Conservation (phyloP, 2,113 vertebrate species). For the Arothron firmamentum region DNA sequence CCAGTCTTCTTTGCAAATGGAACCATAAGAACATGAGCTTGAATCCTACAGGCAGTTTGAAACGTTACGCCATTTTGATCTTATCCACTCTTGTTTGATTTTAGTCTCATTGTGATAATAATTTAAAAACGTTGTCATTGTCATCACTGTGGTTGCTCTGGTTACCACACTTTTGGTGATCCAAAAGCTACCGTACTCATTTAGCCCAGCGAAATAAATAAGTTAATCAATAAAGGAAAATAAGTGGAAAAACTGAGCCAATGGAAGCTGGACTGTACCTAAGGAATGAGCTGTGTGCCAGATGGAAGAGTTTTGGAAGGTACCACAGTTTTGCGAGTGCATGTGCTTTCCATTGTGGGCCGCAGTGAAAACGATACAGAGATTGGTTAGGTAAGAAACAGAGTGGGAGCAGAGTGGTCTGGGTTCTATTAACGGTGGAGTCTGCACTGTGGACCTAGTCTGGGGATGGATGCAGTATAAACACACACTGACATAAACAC, state of each 20-base stretch:
- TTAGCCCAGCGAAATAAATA: constrained; percentile 21
- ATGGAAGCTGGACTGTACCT: constrained; percentile 37
- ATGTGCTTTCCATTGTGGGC: constrained; percentile 72
- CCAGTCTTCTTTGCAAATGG: constrained; percentile 2
- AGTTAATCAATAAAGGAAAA: constrained; percentile 15
- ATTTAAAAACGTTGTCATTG: constrained; percentile 4
- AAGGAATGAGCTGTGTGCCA: constrained; percentile 54
- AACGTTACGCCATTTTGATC: constrained; percentile 13
- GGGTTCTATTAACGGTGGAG: constrained; percentile 63
- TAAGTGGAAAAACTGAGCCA: constrained; percentile 26
- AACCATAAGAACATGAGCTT: constrained; percentile 13
- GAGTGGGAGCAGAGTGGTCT: constrained; percentile 49
- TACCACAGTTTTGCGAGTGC: constrained; percentile 60
- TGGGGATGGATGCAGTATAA: constrained; percentile 30
- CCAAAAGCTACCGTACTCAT: constrained; percentile 1
- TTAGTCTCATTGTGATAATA: neutral
- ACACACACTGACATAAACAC: constrained; percentile 32
- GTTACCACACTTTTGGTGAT: constrained; percentile 20
- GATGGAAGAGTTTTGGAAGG: constrained; percentile 62
- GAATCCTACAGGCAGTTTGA: constrained; percentile 18
- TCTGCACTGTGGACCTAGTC: constrained; percentile 27
- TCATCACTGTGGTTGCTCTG: constrained; percentile 23
- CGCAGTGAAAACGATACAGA: constrained; percentile 58
- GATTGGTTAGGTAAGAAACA: constrained; percentile 40
- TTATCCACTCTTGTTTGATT: constrained; percentile 1